Evolutionary conservation across 2,113 vertebrate species (phyloP).

Genomic region (Sander lucioperca): DNA sequence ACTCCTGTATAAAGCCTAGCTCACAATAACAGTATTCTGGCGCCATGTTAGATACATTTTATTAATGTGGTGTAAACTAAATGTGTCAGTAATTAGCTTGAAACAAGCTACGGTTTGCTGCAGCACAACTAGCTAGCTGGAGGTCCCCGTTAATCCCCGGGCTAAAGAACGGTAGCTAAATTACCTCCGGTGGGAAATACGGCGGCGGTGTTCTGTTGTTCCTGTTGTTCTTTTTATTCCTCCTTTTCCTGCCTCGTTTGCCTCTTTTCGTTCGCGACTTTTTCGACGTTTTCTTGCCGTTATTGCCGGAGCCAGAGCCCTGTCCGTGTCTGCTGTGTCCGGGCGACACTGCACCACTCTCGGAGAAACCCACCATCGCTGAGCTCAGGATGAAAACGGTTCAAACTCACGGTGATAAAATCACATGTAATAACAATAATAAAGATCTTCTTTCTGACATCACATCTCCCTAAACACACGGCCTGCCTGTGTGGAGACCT

Average conservation of each 20-base stretch:
- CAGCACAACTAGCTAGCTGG: slow-evolving; percentile 6
- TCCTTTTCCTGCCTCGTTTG: slow-evolving; percentile 85
- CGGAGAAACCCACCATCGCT: slow-evolving; percentile 69
- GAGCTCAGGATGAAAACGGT: not conserved
- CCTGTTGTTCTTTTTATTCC: slow-evolving; percentile 75
- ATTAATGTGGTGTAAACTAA: not conserved
- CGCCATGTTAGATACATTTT: not conserved
- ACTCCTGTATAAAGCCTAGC: rapidly evolving
- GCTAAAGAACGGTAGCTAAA: slow-evolving; percentile 4
- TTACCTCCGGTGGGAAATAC: slow-evolving; percentile 93
- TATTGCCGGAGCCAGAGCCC: slow-evolving; percentile 64
- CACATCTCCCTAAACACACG: not conserved
- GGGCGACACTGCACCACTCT: slow-evolving; percentile 42
- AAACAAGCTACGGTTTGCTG: not conserved
- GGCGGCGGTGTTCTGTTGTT: slow-evolving; percentile 87
- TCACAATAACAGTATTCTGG: not conserved
- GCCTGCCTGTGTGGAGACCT: not conserved
- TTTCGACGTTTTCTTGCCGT: slow-evolving; percentile 69
- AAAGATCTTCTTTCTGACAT: not conserved
- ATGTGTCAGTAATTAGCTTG: not conserved
- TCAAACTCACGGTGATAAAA: not conserved
- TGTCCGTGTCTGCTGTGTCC: slow-evolving; percentile 58
- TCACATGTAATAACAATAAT: rapidly evolving
- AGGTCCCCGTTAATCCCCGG: slow-evolving; percentile 15
- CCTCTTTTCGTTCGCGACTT: slow-evolving; percentile 74